These are phyloP conservation scores for Parazoanthus atlanticus DNA, from an alignment of 92 coral and sea anemone species.

Conservation along the genomic window DNA sequence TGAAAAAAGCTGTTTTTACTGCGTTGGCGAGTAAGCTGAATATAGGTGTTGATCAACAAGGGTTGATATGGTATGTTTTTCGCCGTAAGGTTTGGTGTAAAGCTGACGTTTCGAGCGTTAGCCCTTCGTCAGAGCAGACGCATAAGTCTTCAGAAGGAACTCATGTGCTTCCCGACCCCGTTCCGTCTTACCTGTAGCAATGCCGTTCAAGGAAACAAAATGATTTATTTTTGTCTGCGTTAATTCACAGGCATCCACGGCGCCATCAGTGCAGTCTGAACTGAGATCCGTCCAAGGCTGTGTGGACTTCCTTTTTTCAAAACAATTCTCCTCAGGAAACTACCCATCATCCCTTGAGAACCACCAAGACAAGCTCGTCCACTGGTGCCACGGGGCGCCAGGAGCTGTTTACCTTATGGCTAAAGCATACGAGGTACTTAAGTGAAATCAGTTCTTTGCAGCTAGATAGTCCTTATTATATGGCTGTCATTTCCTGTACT, in stretches of 20 bases:
- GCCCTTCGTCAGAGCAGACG: no score
- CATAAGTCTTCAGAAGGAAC: no score
- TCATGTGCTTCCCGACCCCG: no score
- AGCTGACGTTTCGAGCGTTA: no score
- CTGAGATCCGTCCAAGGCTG: slow-evolving; percentile 70
- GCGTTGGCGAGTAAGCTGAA: no score
- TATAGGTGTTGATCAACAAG: no score
- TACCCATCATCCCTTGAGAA: slow-evolving; percentile 90
- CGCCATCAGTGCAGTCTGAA: slow-evolving; percentile 76
- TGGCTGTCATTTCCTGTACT: no score
- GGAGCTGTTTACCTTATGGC: slow-evolving; percentile 90
- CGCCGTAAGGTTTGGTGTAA: no score
- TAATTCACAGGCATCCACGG: slow-evolving; percentile 52
- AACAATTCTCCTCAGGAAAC: slow-evolving; percentile 93
- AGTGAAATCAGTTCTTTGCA: neutral
- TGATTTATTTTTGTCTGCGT: neutral
- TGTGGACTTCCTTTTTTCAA: slow-evolving; percentile 80
- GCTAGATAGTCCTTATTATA: neutral
- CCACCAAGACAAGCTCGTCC: slow-evolving; percentile 76
- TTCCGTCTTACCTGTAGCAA: neutral
- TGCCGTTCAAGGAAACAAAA: neutral
- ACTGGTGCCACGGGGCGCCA: slow-evolving; percentile 99
- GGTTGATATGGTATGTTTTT: no score
- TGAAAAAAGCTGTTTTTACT: no score
- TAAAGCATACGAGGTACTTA: slow-evolving; percentile 84